Evolutionary conservation across 2,888 invertebrate species (phyloP).

Genomic region (Agrotis exclamationis): DNA sequence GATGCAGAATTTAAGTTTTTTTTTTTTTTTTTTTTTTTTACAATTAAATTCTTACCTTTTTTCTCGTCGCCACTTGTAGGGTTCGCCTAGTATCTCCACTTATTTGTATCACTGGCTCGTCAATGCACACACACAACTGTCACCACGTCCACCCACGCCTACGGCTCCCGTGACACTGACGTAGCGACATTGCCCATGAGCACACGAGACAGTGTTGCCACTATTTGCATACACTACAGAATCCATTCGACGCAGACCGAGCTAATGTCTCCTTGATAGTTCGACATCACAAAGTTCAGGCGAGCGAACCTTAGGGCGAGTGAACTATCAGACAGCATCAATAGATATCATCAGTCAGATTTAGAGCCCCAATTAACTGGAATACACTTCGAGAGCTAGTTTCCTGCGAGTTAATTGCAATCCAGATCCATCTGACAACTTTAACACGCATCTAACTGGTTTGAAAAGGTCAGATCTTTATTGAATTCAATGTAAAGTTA

Average conservation of each 20-base stretch:
- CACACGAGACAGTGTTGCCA: too few species aligned
- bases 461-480: conserved; percentile 62
- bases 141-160: too few species aligned
- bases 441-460: conserved; percentile 52
- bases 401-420: conserved; percentile 67
- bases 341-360: conserved; percentile 56
- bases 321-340: conserved; percentile 43
- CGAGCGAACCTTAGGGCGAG: conserved; percentile 33
- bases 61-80: too few species aligned
- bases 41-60: too few species aligned
- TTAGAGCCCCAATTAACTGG: conserved; percentile 53
- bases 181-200: too few species aligned
- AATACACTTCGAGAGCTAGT: conserved; percentile 53
- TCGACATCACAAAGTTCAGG: conserved; percentile 49
- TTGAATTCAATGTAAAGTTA: conserved; percentile 29
- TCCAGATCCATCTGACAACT: conserved; percentile 49
- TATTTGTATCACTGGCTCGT: too few species aligned
- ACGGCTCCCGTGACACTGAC: too few species aligned
- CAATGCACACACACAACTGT: too few species aligned
- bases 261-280: conserved; percentile 50
- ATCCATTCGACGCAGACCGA: conserved; percentile 44
- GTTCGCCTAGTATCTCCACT: too few species aligned
- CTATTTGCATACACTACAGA: too few species aligned
- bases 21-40: too few species aligned
- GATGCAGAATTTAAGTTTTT: too few species aligned